Percentiles rank a stretch among this genome's conserved stretches.
These are phyloP conservation scores for Diploptera punctata DNA, from an alignment of 2,888 invertebrate species.

Conservation along the genomic window DNA sequence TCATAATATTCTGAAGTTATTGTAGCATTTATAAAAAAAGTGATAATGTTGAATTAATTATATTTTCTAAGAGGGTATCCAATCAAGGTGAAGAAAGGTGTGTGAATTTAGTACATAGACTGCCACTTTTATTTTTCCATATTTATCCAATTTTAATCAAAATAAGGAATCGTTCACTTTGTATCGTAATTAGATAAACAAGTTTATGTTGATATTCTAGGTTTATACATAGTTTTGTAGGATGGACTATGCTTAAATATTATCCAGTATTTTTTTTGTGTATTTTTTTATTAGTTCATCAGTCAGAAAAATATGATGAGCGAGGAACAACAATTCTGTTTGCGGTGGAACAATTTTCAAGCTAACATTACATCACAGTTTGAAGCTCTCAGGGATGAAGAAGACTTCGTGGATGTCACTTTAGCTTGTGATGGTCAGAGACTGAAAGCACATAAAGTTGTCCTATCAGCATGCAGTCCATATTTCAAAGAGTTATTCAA, in stretches of 20 bases:
- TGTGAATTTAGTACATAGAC: background rate
- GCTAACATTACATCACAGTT: constrained; percentile 87
- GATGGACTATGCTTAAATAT: too few species aligned
- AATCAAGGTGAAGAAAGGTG: background rate
- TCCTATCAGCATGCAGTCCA: constrained; percentile 85
- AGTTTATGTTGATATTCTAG: too few species aligned
- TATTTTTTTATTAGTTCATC: background rate
- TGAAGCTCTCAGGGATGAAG: constrained; percentile 82
- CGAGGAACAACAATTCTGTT: constrained; percentile 86
- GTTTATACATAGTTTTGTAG: too few species aligned
- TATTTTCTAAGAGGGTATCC: background rate
- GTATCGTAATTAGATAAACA: too few species aligned
- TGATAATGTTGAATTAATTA: background rate
- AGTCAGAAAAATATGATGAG: constrained; percentile 50
- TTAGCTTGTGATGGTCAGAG: constrained; percentile 85
- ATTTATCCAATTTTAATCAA: too few species aligned
- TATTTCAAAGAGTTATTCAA: constrained; percentile 87
- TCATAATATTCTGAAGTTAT: too few species aligned
- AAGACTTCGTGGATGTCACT: constrained; percentile 89
- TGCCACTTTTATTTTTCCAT: background rate
- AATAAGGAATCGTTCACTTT: too few species aligned
- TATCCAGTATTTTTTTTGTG: too few species aligned
- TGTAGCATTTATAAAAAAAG: too few species aligned
- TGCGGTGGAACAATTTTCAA: constrained; percentile 90
- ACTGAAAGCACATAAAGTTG: constrained; percentile 85